These are phyloP conservation scores for Elaphurus davidianus DNA, from an alignment of 2,113 vertebrate species.

Conservation along the genomic window DNA sequence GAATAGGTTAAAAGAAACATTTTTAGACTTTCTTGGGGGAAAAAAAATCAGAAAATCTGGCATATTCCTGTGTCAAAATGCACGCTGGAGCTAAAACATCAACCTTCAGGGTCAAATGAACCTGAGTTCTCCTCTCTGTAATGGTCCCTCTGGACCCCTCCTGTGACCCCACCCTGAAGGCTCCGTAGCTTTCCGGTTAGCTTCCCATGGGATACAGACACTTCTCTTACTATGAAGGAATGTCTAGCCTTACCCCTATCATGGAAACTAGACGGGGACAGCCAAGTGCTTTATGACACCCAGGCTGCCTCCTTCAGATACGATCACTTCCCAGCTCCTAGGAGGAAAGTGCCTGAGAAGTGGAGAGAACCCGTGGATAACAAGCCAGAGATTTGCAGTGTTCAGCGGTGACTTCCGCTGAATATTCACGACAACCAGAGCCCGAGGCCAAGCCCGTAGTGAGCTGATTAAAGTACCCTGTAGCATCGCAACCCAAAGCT, in stretches of 20 bases:
- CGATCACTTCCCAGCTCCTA: neutral
- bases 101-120: accelerated
- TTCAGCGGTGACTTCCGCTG: accelerated
- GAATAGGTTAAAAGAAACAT: neutral
- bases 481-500: neutral
- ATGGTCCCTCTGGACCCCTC: neutral
- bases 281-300: neutral
- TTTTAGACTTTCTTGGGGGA: neutral
- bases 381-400: neutral
- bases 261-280: neutral
- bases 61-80: neutral
- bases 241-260: neutral
- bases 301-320: neutral
- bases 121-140: accelerated
- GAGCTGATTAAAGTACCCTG: conserved; percentile 1
- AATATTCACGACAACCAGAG: neutral
- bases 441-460: neutral
- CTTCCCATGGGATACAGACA: accelerated
- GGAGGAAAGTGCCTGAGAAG: neutral
- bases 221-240: neutral
- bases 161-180: accelerated
- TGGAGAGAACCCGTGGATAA: neutral
- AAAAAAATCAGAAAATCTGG: neutral
- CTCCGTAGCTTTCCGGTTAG: neutral
- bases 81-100: no score